Conservation (phyloP, 2,888 invertebrate species). For the Pocota personata region DNA sequence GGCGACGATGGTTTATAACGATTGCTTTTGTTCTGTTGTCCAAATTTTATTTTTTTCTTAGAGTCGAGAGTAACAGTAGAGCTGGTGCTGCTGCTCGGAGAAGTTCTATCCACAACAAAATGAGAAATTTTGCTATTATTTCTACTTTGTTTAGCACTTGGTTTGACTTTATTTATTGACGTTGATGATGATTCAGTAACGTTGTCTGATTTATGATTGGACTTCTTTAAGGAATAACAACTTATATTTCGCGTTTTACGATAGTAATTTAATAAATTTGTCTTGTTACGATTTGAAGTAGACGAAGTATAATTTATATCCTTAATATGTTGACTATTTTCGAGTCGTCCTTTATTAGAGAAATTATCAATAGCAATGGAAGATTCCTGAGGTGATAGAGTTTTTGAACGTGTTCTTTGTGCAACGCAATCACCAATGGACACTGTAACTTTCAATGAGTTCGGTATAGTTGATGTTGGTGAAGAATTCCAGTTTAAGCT, state of each 20-base stretch:
- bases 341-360: background rate
- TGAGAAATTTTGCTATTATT: background rate
- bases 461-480: background rate
- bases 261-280: constrained; percentile 81
- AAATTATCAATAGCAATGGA: background rate
- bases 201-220: background rate
- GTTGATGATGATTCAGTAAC: constrained; percentile 57
- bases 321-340: background rate
- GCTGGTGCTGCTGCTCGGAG: background rate
- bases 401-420: constrained; percentile 81
- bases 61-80: background rate
- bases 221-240: constrained; percentile 75
- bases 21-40: constrained; percentile 5
- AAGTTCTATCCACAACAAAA: background rate
- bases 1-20: background rate
- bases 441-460: background rate
- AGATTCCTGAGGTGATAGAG: constrained; percentile 76
- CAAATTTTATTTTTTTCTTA: constrained; percentile 10
- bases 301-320: constrained; percentile 49
- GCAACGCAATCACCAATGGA: constrained; percentile 80
- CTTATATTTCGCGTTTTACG: constrained; percentile 81
- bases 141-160: background rate
- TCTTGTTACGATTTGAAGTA: constrained; percentile 71
- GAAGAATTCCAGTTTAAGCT: background rate
- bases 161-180: constrained; percentile 21